Conservation (phyloP, 2,113 vertebrate species). For the Chauna torquata region DNA sequence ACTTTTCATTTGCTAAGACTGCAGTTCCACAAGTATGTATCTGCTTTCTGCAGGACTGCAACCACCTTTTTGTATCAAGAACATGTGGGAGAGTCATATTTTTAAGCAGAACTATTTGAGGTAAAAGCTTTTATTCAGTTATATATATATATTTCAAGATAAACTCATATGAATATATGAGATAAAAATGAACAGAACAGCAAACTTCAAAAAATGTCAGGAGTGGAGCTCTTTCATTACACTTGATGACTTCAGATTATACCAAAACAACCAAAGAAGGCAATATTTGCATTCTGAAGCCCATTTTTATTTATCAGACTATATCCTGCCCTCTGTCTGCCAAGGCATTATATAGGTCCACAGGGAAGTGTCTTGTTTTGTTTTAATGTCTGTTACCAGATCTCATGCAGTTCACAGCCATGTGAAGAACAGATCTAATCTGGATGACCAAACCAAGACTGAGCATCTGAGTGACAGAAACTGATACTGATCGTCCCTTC, state of each 20-base stretch:
- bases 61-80: not conserved
- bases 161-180: not conserved
- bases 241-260: not conserved
- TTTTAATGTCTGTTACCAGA: not conserved
- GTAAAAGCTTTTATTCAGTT: not conserved
- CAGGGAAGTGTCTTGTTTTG: not conserved
- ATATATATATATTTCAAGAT: not conserved
- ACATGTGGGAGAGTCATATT: not conserved
- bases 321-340: not conserved
- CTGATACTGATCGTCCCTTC: accelerated
- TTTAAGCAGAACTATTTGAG: not conserved
- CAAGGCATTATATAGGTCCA: not conserved
- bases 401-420: not conserved
- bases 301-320: not conserved
- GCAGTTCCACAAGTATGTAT: not conserved
- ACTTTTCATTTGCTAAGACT: not conserved
- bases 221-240: not conserved
- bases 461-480: not conserved
- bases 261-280: not conserved
- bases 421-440: not conserved
- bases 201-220: not conserved
- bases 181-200: not conserved
- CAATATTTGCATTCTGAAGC: not conserved
- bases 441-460: not conserved
- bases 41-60: not conserved